phyloP scores from a whole-genome alignment of 2,797 vertebrate genomes.

The Tolypeutes matacus region DNA sequence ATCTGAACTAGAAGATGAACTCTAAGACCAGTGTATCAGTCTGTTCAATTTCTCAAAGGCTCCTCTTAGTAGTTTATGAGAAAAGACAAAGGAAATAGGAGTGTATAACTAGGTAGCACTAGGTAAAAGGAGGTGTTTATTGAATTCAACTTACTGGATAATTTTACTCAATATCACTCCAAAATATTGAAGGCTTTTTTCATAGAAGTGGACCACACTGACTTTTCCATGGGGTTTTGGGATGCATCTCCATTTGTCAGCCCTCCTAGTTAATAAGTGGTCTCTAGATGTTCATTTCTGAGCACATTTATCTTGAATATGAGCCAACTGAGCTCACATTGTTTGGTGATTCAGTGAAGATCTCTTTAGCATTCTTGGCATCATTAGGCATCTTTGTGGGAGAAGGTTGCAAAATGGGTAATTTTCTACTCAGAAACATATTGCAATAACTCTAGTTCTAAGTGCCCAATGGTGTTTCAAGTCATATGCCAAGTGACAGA shows the following conservation, averaged over 20 bases:
- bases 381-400: slow-evolving; percentile 59
- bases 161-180: slow-evolving; percentile 59
- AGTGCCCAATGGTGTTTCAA: slow-evolving; percentile 63
- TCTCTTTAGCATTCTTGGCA: slow-evolving; percentile 72
- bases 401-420: slow-evolving; percentile 69
- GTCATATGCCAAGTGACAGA: slow-evolving; percentile 58
- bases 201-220: background rate
- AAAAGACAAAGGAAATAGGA: slow-evolving; percentile 69
- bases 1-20: slow-evolving; percentile 7
- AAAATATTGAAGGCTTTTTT: slow-evolving; percentile 23
- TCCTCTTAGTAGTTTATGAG: slow-evolving; percentile 56
- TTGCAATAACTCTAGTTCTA: slow-evolving; percentile 32
- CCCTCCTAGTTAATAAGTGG: background rate
- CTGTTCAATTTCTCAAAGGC: slow-evolving; percentile 75
- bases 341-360: slow-evolving; percentile 59
- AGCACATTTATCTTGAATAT: slow-evolving; percentile 41
- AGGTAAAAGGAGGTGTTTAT: slow-evolving; percentile 54
- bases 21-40: slow-evolving; percentile 38
- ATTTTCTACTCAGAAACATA: slow-evolving; percentile 78
- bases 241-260: background rate
- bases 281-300: background rate
- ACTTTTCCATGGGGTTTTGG: background rate
- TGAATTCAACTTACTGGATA: slow-evolving; percentile 67
- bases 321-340: slow-evolving; percentile 52
- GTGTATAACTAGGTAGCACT: slow-evolving; percentile 48